Conservation (phyloP, 2,113 vertebrate genomes). For the Xiphias gladius region DNA sequence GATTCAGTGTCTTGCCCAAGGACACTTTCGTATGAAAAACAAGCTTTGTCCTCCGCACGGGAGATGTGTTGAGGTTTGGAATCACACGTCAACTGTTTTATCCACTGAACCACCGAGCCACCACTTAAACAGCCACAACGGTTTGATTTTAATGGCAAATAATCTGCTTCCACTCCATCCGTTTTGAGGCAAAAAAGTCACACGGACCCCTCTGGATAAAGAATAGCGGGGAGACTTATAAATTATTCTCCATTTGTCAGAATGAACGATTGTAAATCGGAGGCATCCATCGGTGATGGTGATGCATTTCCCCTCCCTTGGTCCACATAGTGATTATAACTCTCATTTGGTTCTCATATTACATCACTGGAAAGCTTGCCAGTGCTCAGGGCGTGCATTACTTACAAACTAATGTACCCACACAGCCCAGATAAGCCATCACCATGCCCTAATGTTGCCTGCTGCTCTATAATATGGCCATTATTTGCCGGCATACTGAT, state of each 20-base stretch:
- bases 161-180: neutral
- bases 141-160: neutral
- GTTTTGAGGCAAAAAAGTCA: constrained; percentile 28
- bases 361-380: constrained; percentile 59
- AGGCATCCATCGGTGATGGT: constrained; percentile 59
- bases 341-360: constrained; percentile 73
- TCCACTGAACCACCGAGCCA: constrained; percentile 10
- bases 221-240: constrained; percentile 37
- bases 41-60: neutral
- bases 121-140: neutral
- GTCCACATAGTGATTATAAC: constrained; percentile 62
- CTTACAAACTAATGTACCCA: constrained; percentile 70
- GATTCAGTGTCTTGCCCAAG: neutral
- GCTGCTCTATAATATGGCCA: constrained; percentile 55
- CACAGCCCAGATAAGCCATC: constrained; percentile 50
- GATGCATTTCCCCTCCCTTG: constrained; percentile 63
- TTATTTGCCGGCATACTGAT: constrained; percentile 63
- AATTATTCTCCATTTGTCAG: constrained; percentile 66
- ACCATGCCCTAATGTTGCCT: constrained; percentile 53
- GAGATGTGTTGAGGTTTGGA: neutral
- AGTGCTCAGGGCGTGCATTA: constrained; percentile 63
- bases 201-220: constrained; percentile 15
- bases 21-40: neutral
- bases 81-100: constrained; percentile 16
- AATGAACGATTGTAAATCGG: constrained; percentile 58